A percentile compares a stretch with the other conserved stretches of the same genome.
Conservation (phyloP, 2,888 invertebrate species). For the Dynastes maya region DNA sequence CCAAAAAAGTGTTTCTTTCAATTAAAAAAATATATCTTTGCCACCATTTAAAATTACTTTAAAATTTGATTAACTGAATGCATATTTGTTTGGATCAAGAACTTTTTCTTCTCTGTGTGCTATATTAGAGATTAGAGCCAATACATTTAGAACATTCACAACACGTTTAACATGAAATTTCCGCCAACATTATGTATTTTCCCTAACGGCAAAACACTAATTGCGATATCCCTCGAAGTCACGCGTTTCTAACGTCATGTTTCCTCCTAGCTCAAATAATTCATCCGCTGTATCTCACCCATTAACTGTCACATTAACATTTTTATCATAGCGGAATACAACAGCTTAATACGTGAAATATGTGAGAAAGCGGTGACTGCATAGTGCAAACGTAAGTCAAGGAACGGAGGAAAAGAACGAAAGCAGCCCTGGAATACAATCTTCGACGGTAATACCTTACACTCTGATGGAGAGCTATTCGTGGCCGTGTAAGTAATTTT, state of each 20-base stretch:
- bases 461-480: not conserved
- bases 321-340: not conserved
- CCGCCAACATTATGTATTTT: not conserved
- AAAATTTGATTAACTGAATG: too few relatives aligned
- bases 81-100: too few relatives aligned
- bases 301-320: too few relatives aligned
- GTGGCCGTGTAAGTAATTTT: not conserved
- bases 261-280: too few relatives aligned
- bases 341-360: not conserved
- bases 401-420: not conserved
- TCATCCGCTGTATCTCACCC: too few relatives aligned
- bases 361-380: constrained; percentile 2
- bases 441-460: not conserved
- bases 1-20: too few relatives aligned
- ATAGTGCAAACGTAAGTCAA: not conserved
- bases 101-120: too few relatives aligned
- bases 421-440: not conserved
- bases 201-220: too few relatives aligned
- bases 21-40: too few relatives aligned
- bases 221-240: not conserved
- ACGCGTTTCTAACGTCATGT: not conserved
- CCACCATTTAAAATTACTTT: too few relatives aligned
- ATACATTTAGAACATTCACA: too few relatives aligned
- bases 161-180: not conserved
- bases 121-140: too few relatives aligned